Base-by-base conservation (phyloP, 1,140 invertebrate species). In the Heterodera carotae region DNA sequence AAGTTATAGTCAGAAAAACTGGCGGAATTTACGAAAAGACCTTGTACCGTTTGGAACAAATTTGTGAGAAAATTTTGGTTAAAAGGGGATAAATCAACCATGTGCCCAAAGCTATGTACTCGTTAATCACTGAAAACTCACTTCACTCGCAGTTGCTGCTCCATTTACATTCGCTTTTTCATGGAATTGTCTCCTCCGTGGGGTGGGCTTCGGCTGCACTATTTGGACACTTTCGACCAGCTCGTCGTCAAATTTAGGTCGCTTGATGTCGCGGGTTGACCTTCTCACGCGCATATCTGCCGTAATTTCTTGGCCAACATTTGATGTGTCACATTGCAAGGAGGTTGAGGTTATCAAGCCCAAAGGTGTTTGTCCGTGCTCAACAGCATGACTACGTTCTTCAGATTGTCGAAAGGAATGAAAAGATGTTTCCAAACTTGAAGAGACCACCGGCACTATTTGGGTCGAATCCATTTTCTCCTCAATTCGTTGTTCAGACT, bases 171-270 rank as follows among this genome's bases (percentile, higher is more conserved):
- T 31, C 25, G 62, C 62, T 88, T 86, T 93, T 93, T 81, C 93
- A 93, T 88, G 94, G 93, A 0, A 83, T 43, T 69, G 43, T 6
- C 73, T 74, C 39, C 79, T 80, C 39, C 72, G 78, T 29, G 84
- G 77, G n/a, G 75, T 64, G 12, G 76, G 60, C 66, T 83, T 83
- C 18, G 75, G 60, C 31, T 82, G 76, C 18, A 89, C 84, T 34
- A 89, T 56, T 25, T 64, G 77, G 78, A 89, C 90, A 76, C 90
- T 91, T 75, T 91, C 90, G 0, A 97, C 95, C 56, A 98, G 89
- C 89, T 98, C 95, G 91, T 98, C 95, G 88, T 98, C 95, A 90
- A 98, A 98, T 81, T 95, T 94, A 84, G 93, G 93, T 8, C 95
- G 90, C 89, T 97, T 97, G 84, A 97, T 97, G 15, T 94, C 95